Evolutionary conservation across 1,140 invertebrate species (phyloP).

Genomic region (Ceratosolen solmsi): DNA sequence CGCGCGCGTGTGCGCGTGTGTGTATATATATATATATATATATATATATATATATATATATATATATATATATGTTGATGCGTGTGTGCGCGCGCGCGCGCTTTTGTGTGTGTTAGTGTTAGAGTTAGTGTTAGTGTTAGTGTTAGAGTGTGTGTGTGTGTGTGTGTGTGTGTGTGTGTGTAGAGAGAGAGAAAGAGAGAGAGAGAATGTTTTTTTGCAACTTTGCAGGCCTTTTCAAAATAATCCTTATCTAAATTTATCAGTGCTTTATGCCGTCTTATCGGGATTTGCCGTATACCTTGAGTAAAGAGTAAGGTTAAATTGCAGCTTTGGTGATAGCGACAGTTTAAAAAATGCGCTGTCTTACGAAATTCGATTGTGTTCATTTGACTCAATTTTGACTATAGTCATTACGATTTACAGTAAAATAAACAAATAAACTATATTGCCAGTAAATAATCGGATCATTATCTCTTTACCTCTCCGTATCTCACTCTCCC

Average conservation of each 20-base stretch:
- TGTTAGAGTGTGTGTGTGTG: no score
- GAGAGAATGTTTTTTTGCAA: conserved; percentile 51
- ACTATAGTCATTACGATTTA: background rate
- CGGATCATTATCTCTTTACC: no score
- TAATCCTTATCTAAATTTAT: conserved; percentile 68
- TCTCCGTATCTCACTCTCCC: no score
- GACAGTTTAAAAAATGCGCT: conserved; percentile 40
- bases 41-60: no score
- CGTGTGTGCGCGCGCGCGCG: no score
- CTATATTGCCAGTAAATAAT: background rate
- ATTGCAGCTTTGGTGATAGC: conserved; percentile 44
- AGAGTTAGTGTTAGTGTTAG: no score
- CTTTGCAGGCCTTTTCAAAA: conserved; percentile 60
- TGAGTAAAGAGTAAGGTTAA: conserved; percentile 45
- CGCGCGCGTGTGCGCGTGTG: no score
- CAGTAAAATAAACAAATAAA: background rate
- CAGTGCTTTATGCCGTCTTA: conserved; percentile 60
- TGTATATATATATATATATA: no score
- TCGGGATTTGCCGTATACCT: conserved; percentile 61
- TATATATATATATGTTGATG: no score
- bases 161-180: no score
- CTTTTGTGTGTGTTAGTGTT: no score
- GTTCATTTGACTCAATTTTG: background rate
- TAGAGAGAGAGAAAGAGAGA: background rate
- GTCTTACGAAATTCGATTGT: conserved; percentile 15